Conservation (phyloP, 2,113 vertebrate genomes). For the Nothoprocta pentlandii region DNA sequence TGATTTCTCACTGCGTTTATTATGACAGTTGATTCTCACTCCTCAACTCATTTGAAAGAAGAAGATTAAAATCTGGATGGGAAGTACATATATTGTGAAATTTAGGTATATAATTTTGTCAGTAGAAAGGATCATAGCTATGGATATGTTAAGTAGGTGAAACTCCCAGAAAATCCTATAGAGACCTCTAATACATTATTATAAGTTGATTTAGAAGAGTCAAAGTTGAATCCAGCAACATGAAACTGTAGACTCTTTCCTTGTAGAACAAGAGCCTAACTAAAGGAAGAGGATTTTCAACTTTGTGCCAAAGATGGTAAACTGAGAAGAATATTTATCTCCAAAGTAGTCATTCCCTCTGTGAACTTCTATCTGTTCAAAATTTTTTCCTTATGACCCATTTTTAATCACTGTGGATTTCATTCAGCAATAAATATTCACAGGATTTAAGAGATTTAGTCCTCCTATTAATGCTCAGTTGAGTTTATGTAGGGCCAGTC, state of each 20-base stretch:
- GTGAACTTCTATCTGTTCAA: not conserved
- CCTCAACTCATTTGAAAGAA: not conserved
- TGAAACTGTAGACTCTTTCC: not conserved
- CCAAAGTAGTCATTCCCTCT: not conserved
- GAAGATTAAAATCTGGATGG: not conserved
- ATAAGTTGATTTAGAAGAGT: not conserved
- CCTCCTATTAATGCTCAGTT: not conserved
- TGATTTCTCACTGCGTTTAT: not conserved
- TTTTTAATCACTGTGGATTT: not conserved
- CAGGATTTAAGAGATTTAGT: constrained; percentile 1
- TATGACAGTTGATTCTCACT: not conserved
- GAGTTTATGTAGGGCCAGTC: not conserved
- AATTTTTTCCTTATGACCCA: constrained; percentile 14
- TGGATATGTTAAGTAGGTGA: not conserved
- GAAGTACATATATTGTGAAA: not conserved
- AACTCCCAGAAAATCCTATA: not conserved
- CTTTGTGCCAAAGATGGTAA: not conserved
- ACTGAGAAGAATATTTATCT: constrained; percentile 1
- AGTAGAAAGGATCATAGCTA: not conserved
- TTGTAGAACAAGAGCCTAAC: not conserved
- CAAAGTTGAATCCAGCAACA: not conserved
- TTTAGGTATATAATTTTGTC: not conserved
- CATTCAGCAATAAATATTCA: not conserved
- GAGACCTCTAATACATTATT: not conserved
- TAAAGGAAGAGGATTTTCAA: not conserved